Evolutionary conservation across 2,888 invertebrate species (phyloP).

Genomic region (Anthophora plumipes): DNA sequence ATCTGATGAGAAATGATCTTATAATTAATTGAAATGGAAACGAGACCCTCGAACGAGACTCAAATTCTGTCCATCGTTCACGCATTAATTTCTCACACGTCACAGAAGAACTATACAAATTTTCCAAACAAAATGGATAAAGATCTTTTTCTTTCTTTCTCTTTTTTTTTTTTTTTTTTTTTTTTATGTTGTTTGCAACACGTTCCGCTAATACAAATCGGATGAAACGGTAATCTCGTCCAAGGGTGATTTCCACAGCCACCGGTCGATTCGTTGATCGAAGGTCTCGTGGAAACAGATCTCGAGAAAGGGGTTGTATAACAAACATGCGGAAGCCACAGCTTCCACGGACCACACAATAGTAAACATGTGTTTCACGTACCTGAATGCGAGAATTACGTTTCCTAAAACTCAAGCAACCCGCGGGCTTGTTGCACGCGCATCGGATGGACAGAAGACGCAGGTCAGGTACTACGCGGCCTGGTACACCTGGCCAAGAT

Average conservation of each 20-base stretch:
- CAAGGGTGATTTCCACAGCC: constrained; percentile 24
- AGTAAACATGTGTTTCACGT: constrained; percentile 52
- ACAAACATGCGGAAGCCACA: neutral
- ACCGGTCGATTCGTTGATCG: neutral
- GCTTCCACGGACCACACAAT: neutral
- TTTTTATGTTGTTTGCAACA: neutral
- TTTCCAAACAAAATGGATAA: no score
- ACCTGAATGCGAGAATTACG: constrained; percentile 72
- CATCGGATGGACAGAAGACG: constrained; percentile 69
- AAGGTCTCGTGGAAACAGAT: constrained; percentile 5
- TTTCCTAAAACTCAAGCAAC: constrained; percentile 72
- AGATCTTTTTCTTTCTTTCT: no score
- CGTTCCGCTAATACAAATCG: neutral
- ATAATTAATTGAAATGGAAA: neutral
- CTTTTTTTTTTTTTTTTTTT: no score
- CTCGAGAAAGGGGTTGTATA: neutral
- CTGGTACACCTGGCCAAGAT: constrained; percentile 65
- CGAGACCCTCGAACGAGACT: constrained; percentile 36
- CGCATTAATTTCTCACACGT: neutral
- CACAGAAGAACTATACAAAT: no score
- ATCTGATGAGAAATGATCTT: neutral
- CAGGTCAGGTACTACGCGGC: constrained; percentile 67
- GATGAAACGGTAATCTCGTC: constrained; percentile 29
- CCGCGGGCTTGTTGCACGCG: constrained; percentile 66
- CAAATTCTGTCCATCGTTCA: neutral